phyloP scores from a whole-genome alignment of 2,888 invertebrate species.

The Nyleta sp. region DNA sequence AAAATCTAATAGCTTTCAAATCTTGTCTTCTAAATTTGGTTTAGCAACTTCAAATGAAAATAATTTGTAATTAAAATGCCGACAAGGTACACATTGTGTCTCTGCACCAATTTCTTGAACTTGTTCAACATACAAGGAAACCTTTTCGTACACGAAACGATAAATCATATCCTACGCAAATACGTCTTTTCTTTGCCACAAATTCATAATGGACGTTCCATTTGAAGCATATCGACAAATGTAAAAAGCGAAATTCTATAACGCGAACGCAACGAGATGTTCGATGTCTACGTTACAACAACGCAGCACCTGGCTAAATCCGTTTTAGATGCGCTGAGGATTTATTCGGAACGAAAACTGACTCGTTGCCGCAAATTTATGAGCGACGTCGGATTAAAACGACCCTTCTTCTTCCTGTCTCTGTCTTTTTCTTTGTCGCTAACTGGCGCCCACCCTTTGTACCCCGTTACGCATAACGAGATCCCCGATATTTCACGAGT shows the following conservation, averaged over 20 bases:
- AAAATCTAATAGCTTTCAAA: conserved; percentile 19
- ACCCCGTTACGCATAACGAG: conserved; percentile 80
- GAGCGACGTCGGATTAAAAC: conserved; percentile 79
- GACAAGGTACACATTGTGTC: no score
- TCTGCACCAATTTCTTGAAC: no score
- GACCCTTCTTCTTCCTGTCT: conserved; percentile 68
- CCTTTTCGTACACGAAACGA: background rate
- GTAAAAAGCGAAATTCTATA: conserved; percentile 18
- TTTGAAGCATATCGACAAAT: conserved; percentile 36
- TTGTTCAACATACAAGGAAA: background rate
- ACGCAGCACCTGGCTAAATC: conserved; percentile 76
- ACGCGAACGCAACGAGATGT: conserved; percentile 28
- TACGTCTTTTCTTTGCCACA: conserved; percentile 2
- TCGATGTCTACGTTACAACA: conserved; percentile 36
- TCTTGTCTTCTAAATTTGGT: conserved; percentile 9
- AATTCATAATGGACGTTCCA: conserved; percentile 20
- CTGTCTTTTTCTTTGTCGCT: conserved; percentile 64
- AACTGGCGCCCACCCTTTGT: conserved; percentile 70
- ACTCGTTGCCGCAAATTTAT: conserved; percentile 82
- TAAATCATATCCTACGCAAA: conserved; percentile 14
- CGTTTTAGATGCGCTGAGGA: conserved; percentile 76
- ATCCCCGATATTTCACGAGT: conserved; percentile 74
- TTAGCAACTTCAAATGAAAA: background rate
- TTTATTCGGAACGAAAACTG: conserved; percentile 76
- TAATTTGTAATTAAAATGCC: background rate